Evolutionary conservation across 2,113 vertebrate species (phyloP), one percentile per base, ranked within the genome.

Genomic region (Xiphophorus maculatus): DNA sequence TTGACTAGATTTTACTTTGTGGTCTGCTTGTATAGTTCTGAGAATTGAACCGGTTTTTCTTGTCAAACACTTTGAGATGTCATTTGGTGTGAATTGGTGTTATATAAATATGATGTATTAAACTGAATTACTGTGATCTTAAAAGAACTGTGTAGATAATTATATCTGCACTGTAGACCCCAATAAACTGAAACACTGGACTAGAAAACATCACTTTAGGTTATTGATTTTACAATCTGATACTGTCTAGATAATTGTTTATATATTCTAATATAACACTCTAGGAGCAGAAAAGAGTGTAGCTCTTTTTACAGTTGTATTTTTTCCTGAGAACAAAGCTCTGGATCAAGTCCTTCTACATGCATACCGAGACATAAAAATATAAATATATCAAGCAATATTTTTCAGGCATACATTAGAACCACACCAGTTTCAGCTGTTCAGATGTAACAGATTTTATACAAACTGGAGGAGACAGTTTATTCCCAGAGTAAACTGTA

Each of bases 381-480:
- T 37, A 27, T 66, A 11, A 71, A 69, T 35, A 28, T 64, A 22
- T 73, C 17, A 76, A 10, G 40, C 28, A 22, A 44, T 79, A 71
- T 29, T 42, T 35, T 25, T 73, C 8, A 69, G 71, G 25, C 61
- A 63, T 63, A 37, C 71, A 54, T 70, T 29, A 73, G 63, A 81
- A 79, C 77, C 60, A 71, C 40, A 54, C 63, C 15, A 37, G 71
- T 19, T 28, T 73, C 33, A 66, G 73, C 19, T 0, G 5, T 40
- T 73, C 48, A 35, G 33, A 78, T 88, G 58, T 79, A 74, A 83
- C 77, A 66, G 1, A 63, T 73, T 63, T 60, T 51, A 0, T 0
- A 7, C 32, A 84, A 80, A 88, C 54, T 66, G 74, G 79, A 84
- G 75, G 85, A 85, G 87, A 91, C 85, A 85, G 71, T 54, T 42